Evolutionary conservation across 2,888 invertebrate species (phyloP), one percentile per base, ranked within the genome.

Genomic region (Hyalella azteca): DNA sequence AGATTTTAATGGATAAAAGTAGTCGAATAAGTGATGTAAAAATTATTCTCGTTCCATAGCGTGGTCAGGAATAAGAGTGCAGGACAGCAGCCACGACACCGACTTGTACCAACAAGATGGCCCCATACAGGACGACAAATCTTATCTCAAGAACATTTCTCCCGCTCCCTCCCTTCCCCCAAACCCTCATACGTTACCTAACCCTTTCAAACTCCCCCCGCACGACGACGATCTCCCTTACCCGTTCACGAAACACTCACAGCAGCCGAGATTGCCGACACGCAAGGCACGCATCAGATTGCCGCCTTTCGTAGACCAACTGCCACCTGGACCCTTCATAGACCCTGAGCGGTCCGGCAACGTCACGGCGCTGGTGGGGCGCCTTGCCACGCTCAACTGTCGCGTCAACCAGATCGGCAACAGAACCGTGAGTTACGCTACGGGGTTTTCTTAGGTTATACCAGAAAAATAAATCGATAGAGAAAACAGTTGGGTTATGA

Each of bases 321-420:
- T 83, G 13, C 83, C 83, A 26, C 81, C 80, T 2, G 83, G 83
- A 9, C 83, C 83, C 29, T 83, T 83, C 79, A 81, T 79, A n/a
- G 83, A 83, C 73, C 50, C 80, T 39, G 83, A 83, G 41, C 19
- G 83, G 41, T 83, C 83, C 0, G 73, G 73, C 48, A 83, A 83
- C 77, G 78, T 83, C 54, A 83, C 83, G 0, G 83, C 83, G 5
- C 81, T 83, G 1, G 83, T 83, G 15, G 79, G 78, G 2, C 77
- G 79, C 7, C 79, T 81, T 5, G 83, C 83, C 48, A 80, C 77
- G 45, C 81, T 83, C 29, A 83, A 80, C 54, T 83, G 83, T 32
- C 40, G 83, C 13, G 83, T 83, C 48, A 83, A 83, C 66, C 81
- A 81, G 77, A 83, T 83, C 22, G 81, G 81, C 13, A 83, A 83